phyloP scores from a whole-genome alignment of 2,113 vertebrate species.

The Dasypus novemcinctus region DNA sequence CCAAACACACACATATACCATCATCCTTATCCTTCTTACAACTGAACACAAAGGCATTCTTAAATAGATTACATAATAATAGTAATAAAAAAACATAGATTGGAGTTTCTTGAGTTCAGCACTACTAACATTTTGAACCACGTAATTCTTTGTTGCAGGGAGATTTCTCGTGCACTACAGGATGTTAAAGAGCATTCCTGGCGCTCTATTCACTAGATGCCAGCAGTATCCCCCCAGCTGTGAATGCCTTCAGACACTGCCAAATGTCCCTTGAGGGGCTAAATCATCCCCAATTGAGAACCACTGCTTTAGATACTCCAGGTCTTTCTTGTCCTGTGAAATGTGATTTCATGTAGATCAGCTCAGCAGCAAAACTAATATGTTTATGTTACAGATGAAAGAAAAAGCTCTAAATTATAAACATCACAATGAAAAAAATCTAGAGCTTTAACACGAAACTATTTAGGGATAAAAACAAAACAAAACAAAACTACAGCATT shows the following conservation, averaged over 20 bases:
- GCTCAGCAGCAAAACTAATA: slow-evolving; percentile 29
- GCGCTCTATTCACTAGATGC: not conserved
- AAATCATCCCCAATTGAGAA: not conserved
- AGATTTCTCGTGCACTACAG: not conserved
- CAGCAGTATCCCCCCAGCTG: not conserved
- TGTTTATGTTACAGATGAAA: slow-evolving; percentile 48
- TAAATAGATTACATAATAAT: not conserved
- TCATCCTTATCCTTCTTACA: not conserved
- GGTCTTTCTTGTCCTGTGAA: slow-evolving; percentile 45
- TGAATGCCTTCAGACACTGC: not conserved
- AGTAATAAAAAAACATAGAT: not conserved
- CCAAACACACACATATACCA: not conserved
- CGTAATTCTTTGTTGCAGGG: not conserved
- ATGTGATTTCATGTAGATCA: not conserved
- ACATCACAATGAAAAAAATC: slow-evolving; percentile 27
- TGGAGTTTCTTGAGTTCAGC: not conserved
- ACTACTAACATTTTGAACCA: not conserved
- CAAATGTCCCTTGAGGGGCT: not conserved
- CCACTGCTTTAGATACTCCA: not conserved
- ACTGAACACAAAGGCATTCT: not conserved
- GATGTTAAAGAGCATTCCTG: too few species aligned
- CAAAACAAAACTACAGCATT: not conserved
- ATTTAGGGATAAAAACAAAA: not conserved
- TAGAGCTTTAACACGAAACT: not conserved
- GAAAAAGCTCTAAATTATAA: slow-evolving; percentile 25